Conservation (phyloP, 23 tunicate genomes). For the Styela plicata region DNA sequence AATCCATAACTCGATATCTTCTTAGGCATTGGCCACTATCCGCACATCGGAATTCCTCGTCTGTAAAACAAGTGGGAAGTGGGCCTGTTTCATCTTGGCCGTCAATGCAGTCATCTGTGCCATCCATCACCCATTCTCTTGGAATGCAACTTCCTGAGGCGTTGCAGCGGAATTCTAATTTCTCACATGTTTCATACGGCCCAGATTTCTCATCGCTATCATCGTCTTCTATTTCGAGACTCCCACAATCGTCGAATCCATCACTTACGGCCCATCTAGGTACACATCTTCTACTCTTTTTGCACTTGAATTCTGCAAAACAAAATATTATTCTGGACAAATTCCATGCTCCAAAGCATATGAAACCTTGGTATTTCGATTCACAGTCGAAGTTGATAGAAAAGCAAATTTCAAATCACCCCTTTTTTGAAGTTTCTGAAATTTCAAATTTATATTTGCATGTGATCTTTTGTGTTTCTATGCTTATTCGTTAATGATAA, state of each 20-base stretch:
- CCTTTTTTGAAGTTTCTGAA: no score
- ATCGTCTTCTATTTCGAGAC: constrained; percentile 1
- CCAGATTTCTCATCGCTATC: constrained; percentile 22
- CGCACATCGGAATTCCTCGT: constrained; percentile 39
- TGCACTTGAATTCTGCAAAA: constrained; percentile 12
- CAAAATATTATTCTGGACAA: no score
- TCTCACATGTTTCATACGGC: background rate
- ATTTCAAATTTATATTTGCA: no score
- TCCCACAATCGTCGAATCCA: constrained; percentile 13
- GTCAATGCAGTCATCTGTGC: constrained; percentile 22
- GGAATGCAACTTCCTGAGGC: constrained; percentile 34
- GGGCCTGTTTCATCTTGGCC: constrained; percentile 24
- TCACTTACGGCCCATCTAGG: constrained; percentile 26
- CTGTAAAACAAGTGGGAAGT: background rate
- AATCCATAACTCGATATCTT: constrained; percentile 36
- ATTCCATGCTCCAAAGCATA: no score
- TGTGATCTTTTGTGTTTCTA: no score
- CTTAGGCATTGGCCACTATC: constrained; percentile 22
- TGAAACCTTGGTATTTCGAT: no score
- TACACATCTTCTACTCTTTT: constrained; percentile 3
- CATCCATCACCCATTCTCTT: constrained; percentile 51
- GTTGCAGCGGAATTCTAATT: constrained; percentile 33
- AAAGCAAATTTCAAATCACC: no score
- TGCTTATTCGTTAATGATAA: no score
- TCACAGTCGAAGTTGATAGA: no score